Evolutionary conservation across 2,888 invertebrate species (phyloP).

Genomic region (Cosmia pyralina): DNA sequence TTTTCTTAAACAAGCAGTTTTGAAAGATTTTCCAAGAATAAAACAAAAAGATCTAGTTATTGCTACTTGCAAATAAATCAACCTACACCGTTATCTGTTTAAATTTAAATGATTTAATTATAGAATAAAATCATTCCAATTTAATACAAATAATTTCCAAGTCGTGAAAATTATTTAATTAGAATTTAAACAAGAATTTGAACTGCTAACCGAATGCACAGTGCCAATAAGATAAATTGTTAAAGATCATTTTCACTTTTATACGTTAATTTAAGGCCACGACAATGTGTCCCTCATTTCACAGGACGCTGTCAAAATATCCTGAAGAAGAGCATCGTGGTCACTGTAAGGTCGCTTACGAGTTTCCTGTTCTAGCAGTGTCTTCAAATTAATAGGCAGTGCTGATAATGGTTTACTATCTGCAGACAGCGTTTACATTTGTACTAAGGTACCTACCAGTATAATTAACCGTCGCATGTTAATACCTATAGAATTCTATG

Average conservation of each 20-base stretch:
- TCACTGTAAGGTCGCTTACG: constrained; percentile 29
- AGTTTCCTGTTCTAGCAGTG: constrained; percentile 30
- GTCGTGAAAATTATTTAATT: not conserved
- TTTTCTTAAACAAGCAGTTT: not conserved
- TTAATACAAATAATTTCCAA: not conserved
- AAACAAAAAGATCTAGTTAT: not conserved
- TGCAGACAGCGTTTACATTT: constrained; percentile 17
- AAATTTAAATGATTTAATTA: not conserved
- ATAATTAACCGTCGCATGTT: constrained; percentile 24
- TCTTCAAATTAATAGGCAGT: constrained; percentile 28
- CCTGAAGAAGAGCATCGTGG: constrained; percentile 32
- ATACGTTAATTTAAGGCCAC: constrained; percentile 15
- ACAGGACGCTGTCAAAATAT: constrained; percentile 39
- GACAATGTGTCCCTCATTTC: constrained; percentile 35
- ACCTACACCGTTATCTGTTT: not conserved
- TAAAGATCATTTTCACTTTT: not conserved
- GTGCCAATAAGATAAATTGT: not conserved
- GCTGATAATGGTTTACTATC: constrained; percentile 19
- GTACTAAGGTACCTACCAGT: constrained; percentile 15
- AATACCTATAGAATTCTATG: constrained; percentile 11
- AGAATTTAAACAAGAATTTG: not conserved
- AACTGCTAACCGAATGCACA: not conserved
- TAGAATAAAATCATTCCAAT: not conserved
- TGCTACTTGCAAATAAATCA: not conserved
- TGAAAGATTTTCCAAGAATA: not conserved